phyloP scores from a whole-genome alignment of 1,140 invertebrate species.

The Lepidurus packardi region DNA sequence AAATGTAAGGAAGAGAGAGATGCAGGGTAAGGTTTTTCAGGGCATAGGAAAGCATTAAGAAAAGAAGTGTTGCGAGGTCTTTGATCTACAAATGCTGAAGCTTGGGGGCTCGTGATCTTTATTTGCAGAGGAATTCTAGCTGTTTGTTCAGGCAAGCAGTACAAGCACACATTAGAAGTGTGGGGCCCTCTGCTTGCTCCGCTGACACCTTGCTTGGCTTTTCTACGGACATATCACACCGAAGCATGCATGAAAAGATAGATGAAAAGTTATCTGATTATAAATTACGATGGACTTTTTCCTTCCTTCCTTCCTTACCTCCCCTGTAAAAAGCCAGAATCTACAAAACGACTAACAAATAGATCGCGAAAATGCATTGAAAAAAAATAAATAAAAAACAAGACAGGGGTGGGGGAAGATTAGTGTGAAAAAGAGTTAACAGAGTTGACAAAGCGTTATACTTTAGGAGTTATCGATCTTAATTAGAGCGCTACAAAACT shows the following conservation, averaged over 20 bases:
- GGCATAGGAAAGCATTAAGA: not conserved
- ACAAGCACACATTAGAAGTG: constrained; percentile 24
- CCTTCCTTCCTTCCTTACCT: too few relatives aligned
- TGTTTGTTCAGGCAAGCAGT: constrained; percentile 28
- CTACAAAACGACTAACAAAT: too few relatives aligned
- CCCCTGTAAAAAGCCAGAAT: too few relatives aligned
- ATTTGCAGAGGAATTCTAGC: constrained; percentile 29
- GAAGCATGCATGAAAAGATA: too few relatives aligned
- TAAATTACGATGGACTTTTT: too few relatives aligned
- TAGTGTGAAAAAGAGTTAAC: not conserved
- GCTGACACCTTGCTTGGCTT: not conserved
- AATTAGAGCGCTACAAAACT: not conserved
- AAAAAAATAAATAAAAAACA: too few relatives aligned
- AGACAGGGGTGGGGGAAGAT: not conserved
- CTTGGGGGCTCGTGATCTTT: constrained; percentile 29
- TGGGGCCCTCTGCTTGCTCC: not conserved
- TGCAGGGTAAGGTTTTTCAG: too few relatives aligned
- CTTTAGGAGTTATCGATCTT: not conserved
- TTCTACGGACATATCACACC: not conserved
- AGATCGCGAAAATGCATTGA: too few relatives aligned
- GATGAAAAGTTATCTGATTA: too few relatives aligned
- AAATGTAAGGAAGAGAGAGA: not conserved
- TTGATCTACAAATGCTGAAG: constrained; percentile 13
- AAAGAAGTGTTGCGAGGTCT: constrained; percentile 10
- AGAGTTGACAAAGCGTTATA: not conserved